Evolutionary conservation across 2,888 invertebrate species (phyloP), one percentile per base, ranked within the genome.

Genomic region (Onchidella celtica): DNA sequence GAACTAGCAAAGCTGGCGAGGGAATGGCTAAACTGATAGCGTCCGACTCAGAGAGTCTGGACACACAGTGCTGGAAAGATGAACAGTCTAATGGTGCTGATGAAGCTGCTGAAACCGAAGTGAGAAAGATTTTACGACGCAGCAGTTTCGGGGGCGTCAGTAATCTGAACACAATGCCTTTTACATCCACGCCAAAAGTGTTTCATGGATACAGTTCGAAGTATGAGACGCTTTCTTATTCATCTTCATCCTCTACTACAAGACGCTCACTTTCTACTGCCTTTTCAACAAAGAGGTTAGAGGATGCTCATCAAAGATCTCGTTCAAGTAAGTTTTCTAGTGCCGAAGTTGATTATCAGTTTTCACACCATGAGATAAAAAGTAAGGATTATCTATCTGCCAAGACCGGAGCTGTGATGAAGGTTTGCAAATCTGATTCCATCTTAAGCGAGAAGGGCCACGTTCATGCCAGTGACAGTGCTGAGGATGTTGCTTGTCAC

Each of bases 1-100:
- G 68, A 3, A 74, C 74, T 11, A 75, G 81, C 32, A 66, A 36
- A n/a, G 81, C 74, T 27, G 81, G 81, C n/a, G 81, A 81, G 47
- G 75, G 81, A 14, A 68, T 81, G 81, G 81, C 81, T 11, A 75
- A 36, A 27, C n/a, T 80, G 38, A 74, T 73, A 14, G 73, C 55
- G 21, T 80, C 55, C 2, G 79, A 80, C 38, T 57, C 73, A 0
- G 57, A 66, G 9, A 66, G 14, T 3, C 11, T 73, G 17, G 79
- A 66, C 6, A 32, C 24, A 17, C 24, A 27, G 1, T 24, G 61
- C 27, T 40, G 55, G 55, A 29, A 47, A 21, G 73, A 72, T 9
- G 36, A 1, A 24, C 3, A 55, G 3, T 4, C 32, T 1, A 55
- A 0, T 27, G 6, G 14, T 17, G 17, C 1, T n/a, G 65, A 65